Evolutionary conservation across 1,140 invertebrate species (phyloP).

Genomic region (Ips typographus): DNA sequence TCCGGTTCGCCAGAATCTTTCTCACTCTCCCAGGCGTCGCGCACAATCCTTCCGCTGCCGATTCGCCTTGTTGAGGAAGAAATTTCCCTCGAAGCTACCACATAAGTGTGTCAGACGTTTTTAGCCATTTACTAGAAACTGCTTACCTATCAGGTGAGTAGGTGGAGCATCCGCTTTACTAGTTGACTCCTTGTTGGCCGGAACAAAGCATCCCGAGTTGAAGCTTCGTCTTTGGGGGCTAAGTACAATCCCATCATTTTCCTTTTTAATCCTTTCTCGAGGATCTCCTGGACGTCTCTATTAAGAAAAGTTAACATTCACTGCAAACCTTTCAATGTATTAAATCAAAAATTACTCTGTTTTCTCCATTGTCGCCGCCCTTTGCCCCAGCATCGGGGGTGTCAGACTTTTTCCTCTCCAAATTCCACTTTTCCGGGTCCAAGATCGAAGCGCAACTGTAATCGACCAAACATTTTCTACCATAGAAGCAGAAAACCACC

Average conservation of each 20-base stretch:
- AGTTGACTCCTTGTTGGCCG: conserved; percentile 46
- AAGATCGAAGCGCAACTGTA: conserved; percentile 59
- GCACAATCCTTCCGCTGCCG: conserved; percentile 76
- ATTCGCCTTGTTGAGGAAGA: conserved; percentile 62
- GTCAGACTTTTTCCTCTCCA: conserved; percentile 57
- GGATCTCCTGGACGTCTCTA: conserved; percentile 70
- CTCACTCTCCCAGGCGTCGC: conserved; percentile 61
- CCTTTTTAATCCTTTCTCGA: conserved; percentile 75
- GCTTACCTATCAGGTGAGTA: conserved; percentile 39
- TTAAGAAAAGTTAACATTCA: conserved; percentile 8
- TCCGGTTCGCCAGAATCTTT: conserved; percentile 50
- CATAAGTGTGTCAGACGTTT: background rate
- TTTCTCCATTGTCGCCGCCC: conserved; percentile 41
- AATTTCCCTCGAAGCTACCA: conserved; percentile 39
- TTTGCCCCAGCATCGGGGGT: conserved; percentile 55
- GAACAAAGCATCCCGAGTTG: conserved; percentile 77
- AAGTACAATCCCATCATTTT: conserved; percentile 79
- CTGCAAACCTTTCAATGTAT: background rate
- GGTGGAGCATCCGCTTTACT: conserved; percentile 34
- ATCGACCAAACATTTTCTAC: background rate
- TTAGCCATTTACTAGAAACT: background rate
- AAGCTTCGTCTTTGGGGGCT: conserved; percentile 81
- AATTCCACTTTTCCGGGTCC: conserved; percentile 65
- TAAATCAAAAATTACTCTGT: conserved; percentile 29
- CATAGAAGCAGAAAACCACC: background rate